Conservation (phyloP, 2,113 vertebrate genomes). For the Phoxinus phoxinus region DNA sequence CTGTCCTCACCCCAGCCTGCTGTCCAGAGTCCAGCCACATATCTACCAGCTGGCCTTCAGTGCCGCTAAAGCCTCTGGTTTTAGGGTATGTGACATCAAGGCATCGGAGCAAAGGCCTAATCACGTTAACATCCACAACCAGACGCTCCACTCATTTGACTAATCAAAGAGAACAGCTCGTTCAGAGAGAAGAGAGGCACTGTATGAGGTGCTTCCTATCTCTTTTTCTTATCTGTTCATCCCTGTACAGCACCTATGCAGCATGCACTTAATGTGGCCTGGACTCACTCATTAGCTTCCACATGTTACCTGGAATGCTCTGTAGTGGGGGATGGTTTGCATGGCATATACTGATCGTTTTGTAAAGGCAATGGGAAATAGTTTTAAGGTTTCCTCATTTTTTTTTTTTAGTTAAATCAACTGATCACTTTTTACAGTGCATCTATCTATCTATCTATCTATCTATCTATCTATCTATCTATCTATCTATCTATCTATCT, state of each 20-base stretch:
- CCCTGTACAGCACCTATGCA: constrained; percentile 47
- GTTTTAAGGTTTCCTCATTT: too few species aligned
- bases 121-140: constrained; percentile 67
- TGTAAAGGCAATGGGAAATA: background rate
- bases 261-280: constrained; percentile 25
- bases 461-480: too few species aligned
- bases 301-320: background rate
- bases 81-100: constrained; percentile 82
- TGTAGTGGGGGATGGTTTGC: constrained; percentile 8
- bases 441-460: too few species aligned
- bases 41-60: constrained; percentile 81
- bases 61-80: constrained; percentile 76
- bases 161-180: constrained; percentile 70
- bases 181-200: constrained; percentile 33
- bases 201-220: constrained; percentile 51
- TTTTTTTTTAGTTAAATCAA: too few species aligned
- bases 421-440: too few species aligned
- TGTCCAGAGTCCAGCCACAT: constrained; percentile 73
- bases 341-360: background rate
- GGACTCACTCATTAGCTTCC: constrained; percentile 34
- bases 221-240: constrained; percentile 47
- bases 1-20: constrained; percentile 74
- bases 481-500: too few species aligned
- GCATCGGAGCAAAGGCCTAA: constrained; percentile 81
- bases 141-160: constrained; percentile 60